Evolutionary conservation across 30 jellyfish, hydroid and myxozoan genomes (phyloP).

Genomic region (Haliclystus octoradiatus): DNA sequence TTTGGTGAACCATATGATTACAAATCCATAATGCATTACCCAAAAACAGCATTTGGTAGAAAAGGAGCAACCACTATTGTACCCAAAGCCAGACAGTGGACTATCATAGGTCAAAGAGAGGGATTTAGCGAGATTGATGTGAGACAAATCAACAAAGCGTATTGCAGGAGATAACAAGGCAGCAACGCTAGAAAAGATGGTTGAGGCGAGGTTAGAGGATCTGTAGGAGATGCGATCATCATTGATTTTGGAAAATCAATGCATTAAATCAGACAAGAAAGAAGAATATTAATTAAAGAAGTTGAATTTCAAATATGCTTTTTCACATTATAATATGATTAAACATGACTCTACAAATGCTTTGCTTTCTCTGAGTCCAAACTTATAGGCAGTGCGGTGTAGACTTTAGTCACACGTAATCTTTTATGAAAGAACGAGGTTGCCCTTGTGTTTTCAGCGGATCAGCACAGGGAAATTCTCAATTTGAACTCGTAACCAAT

Average conservation of each 20-base stretch:
- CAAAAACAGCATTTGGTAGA: constrained; percentile 7
- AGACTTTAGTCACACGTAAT: too few relatives aligned
- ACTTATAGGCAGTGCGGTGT: too few relatives aligned
- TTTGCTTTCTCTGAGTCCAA: too few relatives aligned
- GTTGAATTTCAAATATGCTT: neutral
- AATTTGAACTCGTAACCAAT: too few relatives aligned
- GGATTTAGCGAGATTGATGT: constrained; percentile 46
- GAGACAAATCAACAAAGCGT: constrained; percentile 33
- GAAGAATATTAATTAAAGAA: neutral
- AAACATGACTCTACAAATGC: too few relatives aligned
- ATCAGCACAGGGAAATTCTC: too few relatives aligned
- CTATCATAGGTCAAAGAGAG: constrained; percentile 25
- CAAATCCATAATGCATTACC: constrained; percentile 39
- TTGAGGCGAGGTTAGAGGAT: constrained; percentile 7
- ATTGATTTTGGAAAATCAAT: neutral
- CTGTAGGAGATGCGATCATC: neutral
- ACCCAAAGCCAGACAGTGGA: constrained; percentile 5
- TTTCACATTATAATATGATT: too few relatives aligned
- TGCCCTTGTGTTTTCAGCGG: too few relatives aligned
- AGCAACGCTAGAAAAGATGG: constrained; percentile 20
- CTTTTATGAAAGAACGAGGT: too few relatives aligned
- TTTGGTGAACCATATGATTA: constrained; percentile 32
- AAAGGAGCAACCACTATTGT: constrained; percentile 22
- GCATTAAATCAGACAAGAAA: neutral
- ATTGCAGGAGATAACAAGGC: constrained; percentile 3